Conservation (phyloP, 2,888 invertebrate genomes). For the Polydrusus pterygomalis region DNA sequence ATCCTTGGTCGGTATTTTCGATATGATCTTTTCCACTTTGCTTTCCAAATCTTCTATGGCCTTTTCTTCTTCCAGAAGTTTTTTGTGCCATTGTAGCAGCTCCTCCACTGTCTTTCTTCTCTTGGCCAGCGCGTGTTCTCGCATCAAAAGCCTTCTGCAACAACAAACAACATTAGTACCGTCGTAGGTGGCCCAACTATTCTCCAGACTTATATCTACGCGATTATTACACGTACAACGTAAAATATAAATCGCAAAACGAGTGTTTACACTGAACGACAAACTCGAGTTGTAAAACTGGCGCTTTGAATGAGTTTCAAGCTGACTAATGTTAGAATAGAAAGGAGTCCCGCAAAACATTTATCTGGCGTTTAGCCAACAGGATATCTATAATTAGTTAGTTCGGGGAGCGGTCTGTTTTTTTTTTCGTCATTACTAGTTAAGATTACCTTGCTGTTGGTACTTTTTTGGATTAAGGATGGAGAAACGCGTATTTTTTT, state of each 20-base stretch:
- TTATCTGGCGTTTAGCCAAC: constrained; percentile 67
- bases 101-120: constrained; percentile 73
- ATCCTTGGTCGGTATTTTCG: constrained; percentile 66
- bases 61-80: constrained; percentile 74
- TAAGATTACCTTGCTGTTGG: constrained; percentile 33
- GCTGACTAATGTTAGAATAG: constrained; percentile 68
- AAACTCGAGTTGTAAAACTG: constrained; percentile 29
- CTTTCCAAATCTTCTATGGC: constrained; percentile 73
- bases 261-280: constrained; percentile 47
- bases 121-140: constrained; percentile 72
- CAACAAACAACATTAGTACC: constrained; percentile 27
- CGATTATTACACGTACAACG: constrained; percentile 15
- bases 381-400: constrained; percentile 71
- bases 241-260: constrained; percentile 30
- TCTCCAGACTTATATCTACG: constrained; percentile 17
- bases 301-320: constrained; percentile 40
- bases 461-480: constrained; percentile 20
- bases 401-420: constrained; percentile 55
- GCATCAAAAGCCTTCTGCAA: constrained; percentile 71
- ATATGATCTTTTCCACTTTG: constrained; percentile 67
- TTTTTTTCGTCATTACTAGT: constrained; percentile 43
- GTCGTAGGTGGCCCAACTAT: constrained; percentile 9
- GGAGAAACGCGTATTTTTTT: neutral
- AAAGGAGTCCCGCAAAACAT: constrained; percentile 54
- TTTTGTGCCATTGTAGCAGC: constrained; percentile 74